These are phyloP conservation scores for Buphagus erythrorhynchus DNA, from an alignment of 2,797 vertebrate species.

Conservation along the genomic window DNA sequence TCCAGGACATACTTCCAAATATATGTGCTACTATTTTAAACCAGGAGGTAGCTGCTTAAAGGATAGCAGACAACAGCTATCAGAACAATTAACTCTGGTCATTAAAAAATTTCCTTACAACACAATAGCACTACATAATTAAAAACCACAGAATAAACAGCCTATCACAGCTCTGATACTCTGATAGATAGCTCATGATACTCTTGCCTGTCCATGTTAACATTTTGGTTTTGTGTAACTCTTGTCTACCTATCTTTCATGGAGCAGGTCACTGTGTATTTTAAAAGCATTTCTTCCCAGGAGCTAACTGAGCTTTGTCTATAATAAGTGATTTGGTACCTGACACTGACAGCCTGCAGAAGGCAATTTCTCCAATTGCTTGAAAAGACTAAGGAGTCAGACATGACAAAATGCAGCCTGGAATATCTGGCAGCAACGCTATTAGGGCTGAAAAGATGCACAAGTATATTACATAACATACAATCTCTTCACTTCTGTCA, in stretches of 20 bases:
- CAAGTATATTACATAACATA: constrained; percentile 68
- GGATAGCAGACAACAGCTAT: neutral
- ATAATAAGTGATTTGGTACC: constrained; percentile 51
- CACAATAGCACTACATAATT: neutral
- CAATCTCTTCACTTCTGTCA: constrained; percentile 62
- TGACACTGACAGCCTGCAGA: constrained; percentile 72
- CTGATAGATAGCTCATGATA: neutral
- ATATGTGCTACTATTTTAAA: neutral
- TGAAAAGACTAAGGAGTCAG: constrained; percentile 67
- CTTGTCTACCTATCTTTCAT: constrained; percentile 42
- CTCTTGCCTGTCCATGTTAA: neutral
- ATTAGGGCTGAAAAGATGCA: constrained; percentile 59
- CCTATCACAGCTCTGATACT: neutral
- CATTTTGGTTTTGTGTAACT: neutral
- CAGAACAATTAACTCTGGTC: neutral
- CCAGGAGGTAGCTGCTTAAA: neutral
- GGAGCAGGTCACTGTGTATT: constrained; percentile 48
- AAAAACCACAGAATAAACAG: neutral
- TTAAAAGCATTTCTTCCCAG: constrained; percentile 69
- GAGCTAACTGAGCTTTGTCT: constrained; percentile 71
- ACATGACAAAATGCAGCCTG: constrained; percentile 64
- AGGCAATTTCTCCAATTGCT: constrained; percentile 71
- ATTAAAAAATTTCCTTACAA: neutral
- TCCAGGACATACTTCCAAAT: neutral
- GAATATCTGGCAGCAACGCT: constrained; percentile 67